Conservation (phyloP, 2,113 vertebrate genomes). For the Rana temporaria region DNA sequence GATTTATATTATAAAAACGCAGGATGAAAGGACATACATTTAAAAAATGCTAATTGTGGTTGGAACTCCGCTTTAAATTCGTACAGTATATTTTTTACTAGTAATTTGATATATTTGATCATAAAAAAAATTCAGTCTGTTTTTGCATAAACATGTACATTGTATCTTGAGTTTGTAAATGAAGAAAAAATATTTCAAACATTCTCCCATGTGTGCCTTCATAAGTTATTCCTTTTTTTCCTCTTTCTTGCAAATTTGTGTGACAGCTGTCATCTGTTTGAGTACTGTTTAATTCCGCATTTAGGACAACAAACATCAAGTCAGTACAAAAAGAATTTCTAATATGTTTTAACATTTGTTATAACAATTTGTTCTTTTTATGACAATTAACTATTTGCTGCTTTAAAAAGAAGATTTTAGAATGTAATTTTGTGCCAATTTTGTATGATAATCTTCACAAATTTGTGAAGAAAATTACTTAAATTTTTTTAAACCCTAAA, state of each 20-base stretch:
- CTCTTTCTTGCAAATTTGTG: not conserved
- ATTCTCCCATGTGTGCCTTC: not conserved
- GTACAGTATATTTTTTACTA: not conserved
- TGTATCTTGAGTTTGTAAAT: not conserved
- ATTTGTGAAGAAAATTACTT: no score
- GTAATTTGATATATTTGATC: not conserved
- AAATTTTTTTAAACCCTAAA: no score
- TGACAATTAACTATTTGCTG: not conserved
- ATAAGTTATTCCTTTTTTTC: constrained; percentile 3
- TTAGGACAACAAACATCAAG: not conserved
- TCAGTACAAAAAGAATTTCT: not conserved
- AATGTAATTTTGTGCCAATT: no score
- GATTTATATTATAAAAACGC: no score
- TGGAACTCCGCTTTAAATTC: no score
- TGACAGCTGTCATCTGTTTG: constrained; percentile 17
- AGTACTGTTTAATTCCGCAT: not conserved
- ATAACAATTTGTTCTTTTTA: not conserved
- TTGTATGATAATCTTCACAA: no score
- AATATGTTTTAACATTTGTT: not conserved
- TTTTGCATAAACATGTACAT: constrained; percentile 1
- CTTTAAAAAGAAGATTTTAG: no score
- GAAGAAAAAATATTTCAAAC: not conserved
- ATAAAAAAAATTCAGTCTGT: not conserved
- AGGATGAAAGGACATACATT: no score
- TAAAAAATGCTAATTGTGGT: no score